Conservation (phyloP, 2,888 invertebrate species). For the Camptogramma bilineatum region DNA sequence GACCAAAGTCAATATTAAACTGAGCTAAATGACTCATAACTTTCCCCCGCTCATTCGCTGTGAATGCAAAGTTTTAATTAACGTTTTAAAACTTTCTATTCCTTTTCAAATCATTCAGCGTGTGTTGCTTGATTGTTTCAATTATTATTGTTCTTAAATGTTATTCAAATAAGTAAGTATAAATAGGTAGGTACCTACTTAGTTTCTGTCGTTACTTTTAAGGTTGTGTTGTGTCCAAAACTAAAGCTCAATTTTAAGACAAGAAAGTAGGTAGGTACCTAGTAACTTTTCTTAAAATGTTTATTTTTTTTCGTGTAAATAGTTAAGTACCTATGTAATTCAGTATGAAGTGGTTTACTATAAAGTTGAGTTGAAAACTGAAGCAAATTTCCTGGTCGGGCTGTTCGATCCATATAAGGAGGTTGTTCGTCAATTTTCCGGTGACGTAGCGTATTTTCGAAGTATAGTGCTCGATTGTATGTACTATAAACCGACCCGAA, state of each 20-base stretch:
- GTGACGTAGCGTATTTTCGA: conserved; percentile 74
- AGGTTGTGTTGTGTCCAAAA: background rate
- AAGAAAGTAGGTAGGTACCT: no score
- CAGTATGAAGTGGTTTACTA: no score
- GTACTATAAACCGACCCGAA: conserved; percentile 74
- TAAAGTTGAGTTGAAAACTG: no score
- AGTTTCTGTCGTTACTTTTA: background rate
- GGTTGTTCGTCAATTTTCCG: conserved; percentile 75
- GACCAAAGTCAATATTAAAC: conserved; percentile 59
- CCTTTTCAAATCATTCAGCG: conserved; percentile 58
- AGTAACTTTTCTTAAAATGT: no score
- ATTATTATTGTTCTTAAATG: conserved; percentile 55
- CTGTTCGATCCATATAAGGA: conserved; percentile 53
- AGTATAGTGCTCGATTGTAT: conserved; percentile 69
- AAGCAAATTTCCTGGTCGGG: conserved; percentile 24
- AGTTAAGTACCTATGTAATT: background rate
- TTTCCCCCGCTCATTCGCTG: conserved; percentile 58
- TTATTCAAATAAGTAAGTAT: conserved; percentile 44
- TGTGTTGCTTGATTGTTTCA: conserved; percentile 61
- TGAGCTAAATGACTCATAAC: conserved; percentile 56
- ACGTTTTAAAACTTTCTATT: conserved; percentile 72
- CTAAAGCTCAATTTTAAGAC: background rate
- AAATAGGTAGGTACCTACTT: no score
- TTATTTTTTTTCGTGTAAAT: background rate
- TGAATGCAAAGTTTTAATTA: conserved; percentile 73